These are phyloP conservation scores for Frankliniella fusca DNA, from an alignment of 2,888 invertebrate species.

Conservation along the genomic window DNA sequence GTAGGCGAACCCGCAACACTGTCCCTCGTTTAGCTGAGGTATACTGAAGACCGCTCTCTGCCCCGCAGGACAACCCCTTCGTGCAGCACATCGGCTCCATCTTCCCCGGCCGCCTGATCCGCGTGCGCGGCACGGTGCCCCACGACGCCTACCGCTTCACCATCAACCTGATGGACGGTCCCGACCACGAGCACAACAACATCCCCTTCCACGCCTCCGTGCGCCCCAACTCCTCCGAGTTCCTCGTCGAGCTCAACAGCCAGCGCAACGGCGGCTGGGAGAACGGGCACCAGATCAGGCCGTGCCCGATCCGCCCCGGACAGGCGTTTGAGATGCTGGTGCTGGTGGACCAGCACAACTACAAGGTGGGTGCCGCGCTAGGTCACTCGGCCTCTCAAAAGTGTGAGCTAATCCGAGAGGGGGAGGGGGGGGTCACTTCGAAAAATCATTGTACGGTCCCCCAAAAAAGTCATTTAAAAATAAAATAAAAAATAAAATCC, in stretches of 20 bases:
- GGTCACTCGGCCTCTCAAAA: no score
- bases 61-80: background rate
- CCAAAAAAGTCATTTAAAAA: no score
- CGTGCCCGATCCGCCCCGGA: background rate
- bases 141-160: background rate
- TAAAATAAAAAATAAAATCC: no score
- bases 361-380: background rate
- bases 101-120: constrained; percentile 10
- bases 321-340: constrained; percentile 12
- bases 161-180: constrained; percentile 5
- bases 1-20: no score
- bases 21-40: no score
- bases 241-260: constrained; percentile 17
- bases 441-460: no score
- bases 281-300: background rate
- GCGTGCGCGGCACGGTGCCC: background rate
- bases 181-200: background rate
- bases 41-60: no score
- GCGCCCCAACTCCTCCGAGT: background rate
- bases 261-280: constrained; percentile 12
- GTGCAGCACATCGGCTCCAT: background rate
- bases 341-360: background rate
- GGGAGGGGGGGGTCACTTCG: no score
- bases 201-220: constrained; percentile 23
- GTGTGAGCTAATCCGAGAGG: no score